Evolutionary conservation across 1,140 invertebrate species (phyloP).

Genomic region (Battus philenor): DNA sequence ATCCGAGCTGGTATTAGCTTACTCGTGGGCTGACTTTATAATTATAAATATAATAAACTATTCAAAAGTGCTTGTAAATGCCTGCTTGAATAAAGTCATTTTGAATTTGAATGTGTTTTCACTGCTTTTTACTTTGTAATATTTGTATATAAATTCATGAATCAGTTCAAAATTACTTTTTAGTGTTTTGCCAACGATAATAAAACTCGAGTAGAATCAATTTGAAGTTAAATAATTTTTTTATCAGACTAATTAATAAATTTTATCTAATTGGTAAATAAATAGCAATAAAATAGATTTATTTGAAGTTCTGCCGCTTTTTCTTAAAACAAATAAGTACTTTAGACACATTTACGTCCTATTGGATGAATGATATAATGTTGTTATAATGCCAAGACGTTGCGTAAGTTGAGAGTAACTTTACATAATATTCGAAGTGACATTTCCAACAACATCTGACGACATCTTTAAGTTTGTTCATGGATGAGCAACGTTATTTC

Average conservation of each 20-base stretch:
- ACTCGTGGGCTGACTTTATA: no score
- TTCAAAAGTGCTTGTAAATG: no score
- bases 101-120: not conserved
- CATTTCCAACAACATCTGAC: constrained; percentile 6
- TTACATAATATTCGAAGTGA: constrained; percentile 3
- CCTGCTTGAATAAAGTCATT: no score
- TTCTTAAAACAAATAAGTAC: not conserved
- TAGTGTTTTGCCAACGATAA: no score
- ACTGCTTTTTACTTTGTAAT: not conserved
- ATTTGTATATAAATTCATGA: no score
- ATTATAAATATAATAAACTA: no score
- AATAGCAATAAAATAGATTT: not conserved
- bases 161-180: no score
- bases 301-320: no score
- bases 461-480: not conserved
- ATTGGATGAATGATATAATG: constrained; percentile 8
- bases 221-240: not conserved
- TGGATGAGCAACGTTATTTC: no score
- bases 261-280: not conserved
- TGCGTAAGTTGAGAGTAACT: not conserved
- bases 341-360: not conserved
- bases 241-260: not conserved
- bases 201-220: not conserved
- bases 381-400: not conserved
- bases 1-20: no score